Evolutionary conservation across 2,113 vertebrate genomes (phyloP).

Genomic region (Takifugu bimaculatus): DNA sequence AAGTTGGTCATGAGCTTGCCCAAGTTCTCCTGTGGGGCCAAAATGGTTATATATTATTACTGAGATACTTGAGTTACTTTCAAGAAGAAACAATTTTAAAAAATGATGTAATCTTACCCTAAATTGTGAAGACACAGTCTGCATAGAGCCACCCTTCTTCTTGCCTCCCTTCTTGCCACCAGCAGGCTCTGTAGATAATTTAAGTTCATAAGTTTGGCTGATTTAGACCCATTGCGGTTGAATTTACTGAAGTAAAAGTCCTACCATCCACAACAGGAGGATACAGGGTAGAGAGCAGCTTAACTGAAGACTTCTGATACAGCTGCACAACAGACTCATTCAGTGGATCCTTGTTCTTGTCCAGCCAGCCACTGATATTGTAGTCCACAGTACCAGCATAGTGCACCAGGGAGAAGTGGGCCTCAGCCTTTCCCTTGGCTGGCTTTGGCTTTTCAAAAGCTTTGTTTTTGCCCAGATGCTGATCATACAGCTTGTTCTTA

Average conservation of each 20-base stretch:
- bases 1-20: too few relatives aligned
- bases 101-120: slow-evolving; percentile 37
- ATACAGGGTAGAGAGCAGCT: slow-evolving; percentile 51
- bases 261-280: slow-evolving; percentile 54
- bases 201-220: background rate
- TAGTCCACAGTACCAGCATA: slow-evolving; percentile 88
- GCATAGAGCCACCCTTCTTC: slow-evolving; percentile 67
- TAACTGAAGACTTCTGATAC: background rate
- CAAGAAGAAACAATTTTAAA: too few relatives aligned
- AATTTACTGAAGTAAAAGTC: background rate
- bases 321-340: background rate
- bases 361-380: slow-evolving; percentile 73
- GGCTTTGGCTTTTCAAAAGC: slow-evolving; percentile 85
- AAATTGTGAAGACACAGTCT: slow-evolving; percentile 66
- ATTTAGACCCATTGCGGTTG: background rate
- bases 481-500: slow-evolving; percentile 67
- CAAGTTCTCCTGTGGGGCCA: too few relatives aligned
- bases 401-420: slow-evolving; percentile 85
- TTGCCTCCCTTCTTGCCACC: slow-evolving; percentile 58
- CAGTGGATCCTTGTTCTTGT: slow-evolving; percentile 23
- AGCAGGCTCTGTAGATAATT: background rate
- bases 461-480: slow-evolving; percentile 62
- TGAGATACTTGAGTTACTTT: too few relatives aligned
- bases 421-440: slow-evolving; percentile 81
- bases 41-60: too few relatives aligned